Percentiles rank a stretch among this genome's conserved stretches.
Evolutionary conservation across 2,797 vertebrate genomes (phyloP).

Genomic region (Enteromius paludinosus): DNA sequence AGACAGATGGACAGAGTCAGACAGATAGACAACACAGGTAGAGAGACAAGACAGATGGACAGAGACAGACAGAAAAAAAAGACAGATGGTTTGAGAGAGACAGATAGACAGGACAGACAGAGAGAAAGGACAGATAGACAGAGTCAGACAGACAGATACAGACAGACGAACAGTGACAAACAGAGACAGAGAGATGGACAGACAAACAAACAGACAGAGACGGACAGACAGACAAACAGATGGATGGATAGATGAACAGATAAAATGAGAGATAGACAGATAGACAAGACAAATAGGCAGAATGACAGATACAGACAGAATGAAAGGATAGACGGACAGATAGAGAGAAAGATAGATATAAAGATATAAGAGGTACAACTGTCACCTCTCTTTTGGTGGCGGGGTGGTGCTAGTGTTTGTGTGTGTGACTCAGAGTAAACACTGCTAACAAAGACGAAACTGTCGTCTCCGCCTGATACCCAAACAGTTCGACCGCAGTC

Average conservation of each 20-base stretch:
- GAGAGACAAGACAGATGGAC: no score
- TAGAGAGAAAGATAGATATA: not conserved
- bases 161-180: no score
- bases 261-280: not conserved
- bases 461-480: slow-evolving; percentile 23
- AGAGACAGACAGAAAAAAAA: not conserved
- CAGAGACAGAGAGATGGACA: not conserved
- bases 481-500: slow-evolving; percentile 34
- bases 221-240: not conserved
- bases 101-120: rapidly evolving
- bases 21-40: not conserved
- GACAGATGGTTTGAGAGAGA: no score
- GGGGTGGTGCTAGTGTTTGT: slow-evolving; percentile 11
- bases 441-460: slow-evolving; percentile 21
- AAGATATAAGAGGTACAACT: not conserved
- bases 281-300: not conserved
- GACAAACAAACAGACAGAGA: rapidly evolving
- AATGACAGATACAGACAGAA: not conserved
- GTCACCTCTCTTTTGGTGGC: not conserved
- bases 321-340: rapidly evolving
- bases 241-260: not conserved
- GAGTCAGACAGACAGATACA: not conserved
- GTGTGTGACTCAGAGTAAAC: slow-evolving; percentile 17
- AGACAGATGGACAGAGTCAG: rapidly evolving
- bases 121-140: not conserved